Base-by-base conservation (phyloP, 2,888 invertebrate genomes). In the Callyntrura sp. region DNA sequence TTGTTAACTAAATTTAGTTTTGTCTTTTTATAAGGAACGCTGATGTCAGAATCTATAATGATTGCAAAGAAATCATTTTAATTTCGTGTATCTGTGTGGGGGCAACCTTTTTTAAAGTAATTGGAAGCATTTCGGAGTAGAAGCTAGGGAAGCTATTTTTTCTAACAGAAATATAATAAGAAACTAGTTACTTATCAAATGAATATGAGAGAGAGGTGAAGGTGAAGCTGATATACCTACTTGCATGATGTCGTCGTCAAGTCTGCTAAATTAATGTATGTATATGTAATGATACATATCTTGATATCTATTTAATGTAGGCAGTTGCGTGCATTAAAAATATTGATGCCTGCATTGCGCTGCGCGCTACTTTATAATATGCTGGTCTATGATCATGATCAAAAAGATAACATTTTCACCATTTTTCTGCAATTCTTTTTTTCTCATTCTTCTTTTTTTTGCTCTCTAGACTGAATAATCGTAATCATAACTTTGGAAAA, bases 401-500 rank as follows among this genome's bases (percentile, higher is more conserved):
- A 45, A 35, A 6, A 45, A 73, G 45, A 48, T 76, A 78, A 25
- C 78, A 55, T 28, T 57, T 78, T 28, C 55, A 76, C 55, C 28
- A 8, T 43, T 23, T 78, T 78, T 78, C n/a, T 78, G 78, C 78
- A 57, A 17, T 57, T 5, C 25, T 48, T 17, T 70, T 70, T 70
- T 51, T 51, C 9, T 2, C 51, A 14, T n/a, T 25, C 35, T 35
- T 35, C 35, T 35, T 35, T 35, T n/a, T 35, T 35, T 35, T 9
- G 55, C 28, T n/a, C 51, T 76, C 35, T 28, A 8, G 12, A 14
- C n/a, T 51, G 25, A 14, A 48, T n/a, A 78, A 35, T 55, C 28
- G 55, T 78, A 55, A 78, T 78, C 9, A 55, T 78, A 78, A 51
- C 28, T 78, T 78, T 55, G 55, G 35, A 78, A 78, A 78, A 78